Evolutionary conservation across 2,113 vertebrate genomes (phyloP), one percentile per base, ranked within the genome.

Genomic region (Bufo bufo): DNA sequence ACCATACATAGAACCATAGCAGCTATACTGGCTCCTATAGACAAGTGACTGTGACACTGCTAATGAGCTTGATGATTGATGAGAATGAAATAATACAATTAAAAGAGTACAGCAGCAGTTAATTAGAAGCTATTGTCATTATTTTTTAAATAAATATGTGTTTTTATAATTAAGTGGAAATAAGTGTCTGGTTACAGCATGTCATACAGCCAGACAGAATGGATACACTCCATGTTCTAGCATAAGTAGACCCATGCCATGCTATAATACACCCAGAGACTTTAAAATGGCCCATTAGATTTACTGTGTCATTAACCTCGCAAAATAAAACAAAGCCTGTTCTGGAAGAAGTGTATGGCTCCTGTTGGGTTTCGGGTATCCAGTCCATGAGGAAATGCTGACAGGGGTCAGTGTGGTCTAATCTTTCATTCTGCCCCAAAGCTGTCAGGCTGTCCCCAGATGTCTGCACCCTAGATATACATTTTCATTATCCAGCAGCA

Each of bases 351-450:
- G 92, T 92, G 92, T 91, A 92, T 94, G 93, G 93, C 92, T 94
- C 92, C 93, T 82, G 75, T 92, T 95, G 94, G 94, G 95, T 96
- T 96, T 96, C 90, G 91, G 95, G 95, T 96, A 96, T 95, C 96
- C 95, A 93, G 93, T 93, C 93, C 91, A 56, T 92, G 92, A 95
- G 95, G 94, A 95, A 95, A 96, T 90, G 94, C 95, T 96, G 96
- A 96, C 96, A 96, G 96, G 93, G 96, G 96, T 96, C 96, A 96
- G 93, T 94, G 93, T 95, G 94, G 95, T 94, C 95, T 95, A 96
- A 96, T 96, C 95, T 95, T 96, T 96, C 96, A 96, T 95, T 94
- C 95, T n/a, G 95, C 94, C 95, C 95, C 95, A 95, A 95, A 95
- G 95, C 96, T 96, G 96, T 96, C 96, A 96, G 94, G 92, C 93